These are phyloP conservation scores for Calameuta idolon DNA, from an alignment of 2,888 invertebrate species.

Conservation along the genomic window DNA sequence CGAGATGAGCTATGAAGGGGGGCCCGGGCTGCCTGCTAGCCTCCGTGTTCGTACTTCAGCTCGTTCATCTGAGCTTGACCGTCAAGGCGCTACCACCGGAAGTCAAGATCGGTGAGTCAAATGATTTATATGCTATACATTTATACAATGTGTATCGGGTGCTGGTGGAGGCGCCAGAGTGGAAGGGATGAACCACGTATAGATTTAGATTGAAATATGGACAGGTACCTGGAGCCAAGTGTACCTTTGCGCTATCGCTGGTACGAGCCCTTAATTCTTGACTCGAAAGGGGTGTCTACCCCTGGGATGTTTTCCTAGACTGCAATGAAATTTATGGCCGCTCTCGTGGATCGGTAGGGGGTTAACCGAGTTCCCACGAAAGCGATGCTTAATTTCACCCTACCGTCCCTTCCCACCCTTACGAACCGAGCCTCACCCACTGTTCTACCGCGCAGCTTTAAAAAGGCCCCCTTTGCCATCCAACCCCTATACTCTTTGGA, in stretches of 20 bases:
- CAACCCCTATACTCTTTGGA: neutral
- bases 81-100: conserved; percentile 59
- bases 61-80: conserved; percentile 51
- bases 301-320: neutral
- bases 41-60: conserved; percentile 58
- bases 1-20: conserved; percentile 67
- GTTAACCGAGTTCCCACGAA: neutral
- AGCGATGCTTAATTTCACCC: neutral
- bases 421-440: neutral
- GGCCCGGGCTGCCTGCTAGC: conserved; percentile 64
- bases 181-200: neutral
- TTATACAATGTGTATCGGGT: neutral
- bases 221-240: neutral
- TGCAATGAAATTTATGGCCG: neutral
- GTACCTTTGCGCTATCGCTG: neutral
- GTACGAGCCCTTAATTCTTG: neutral
- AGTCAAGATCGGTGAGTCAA: conserved; percentile 62
- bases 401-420: neutral
- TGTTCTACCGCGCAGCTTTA: neutral
- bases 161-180: too few relatives aligned
- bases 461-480: neutral
- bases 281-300: neutral
- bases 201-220: neutral
- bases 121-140: neutral
- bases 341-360: neutral